Percentiles rank a stretch among this genome's conserved stretches.
These are phyloP conservation scores for Drosophila parthenogenetica DNA, from an alignment of 2,888 invertebrate genomes.

Conservation along the genomic window DNA sequence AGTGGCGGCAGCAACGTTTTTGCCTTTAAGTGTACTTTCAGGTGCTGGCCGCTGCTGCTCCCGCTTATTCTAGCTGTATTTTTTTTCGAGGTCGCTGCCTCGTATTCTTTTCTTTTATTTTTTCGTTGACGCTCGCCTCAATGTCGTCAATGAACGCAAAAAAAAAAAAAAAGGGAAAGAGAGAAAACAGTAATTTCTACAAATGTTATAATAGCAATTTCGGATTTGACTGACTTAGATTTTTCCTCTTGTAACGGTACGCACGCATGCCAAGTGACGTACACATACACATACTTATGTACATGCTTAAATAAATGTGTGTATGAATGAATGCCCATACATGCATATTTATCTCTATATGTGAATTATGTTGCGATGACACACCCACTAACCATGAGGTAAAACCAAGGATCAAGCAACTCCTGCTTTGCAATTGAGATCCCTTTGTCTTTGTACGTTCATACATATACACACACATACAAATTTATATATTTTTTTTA, in stretches of 20 bases:
- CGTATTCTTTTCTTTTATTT: conserved; percentile 50
- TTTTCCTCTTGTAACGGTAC: conserved; percentile 54
- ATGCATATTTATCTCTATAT: background rate
- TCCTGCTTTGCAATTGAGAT: conserved; percentile 11
- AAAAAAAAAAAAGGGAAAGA: conserved; percentile 29
- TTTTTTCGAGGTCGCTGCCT: conserved; percentile 62
- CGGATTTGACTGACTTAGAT: conserved; percentile 21
- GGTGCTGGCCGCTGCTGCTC: conserved; percentile 60
- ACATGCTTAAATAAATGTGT: conserved; percentile 1
- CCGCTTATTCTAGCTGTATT: conserved; percentile 43
- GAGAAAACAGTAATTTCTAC: conserved; percentile 12
- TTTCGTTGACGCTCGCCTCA: conserved; percentile 62
- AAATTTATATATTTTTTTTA: conserved; percentile 18
- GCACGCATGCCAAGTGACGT: conserved; percentile 47
- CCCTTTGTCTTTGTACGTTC: conserved; percentile 7
- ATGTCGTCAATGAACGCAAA: conserved; percentile 69
- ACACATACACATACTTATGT: conserved; percentile 6
- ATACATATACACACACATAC: background rate
- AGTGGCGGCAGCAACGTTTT: conserved; percentile 50
- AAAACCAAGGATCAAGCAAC: conserved; percentile 3
- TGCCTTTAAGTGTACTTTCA: conserved; percentile 70
- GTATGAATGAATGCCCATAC: conserved; percentile 16
- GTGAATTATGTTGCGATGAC: conserved; percentile 4
- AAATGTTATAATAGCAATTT: conserved; percentile 29
- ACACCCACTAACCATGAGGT: conserved; percentile 22